Evolutionary conservation across 1,140 invertebrate genomes (phyloP).

Genomic region (Drosophila ficusphila): DNA sequence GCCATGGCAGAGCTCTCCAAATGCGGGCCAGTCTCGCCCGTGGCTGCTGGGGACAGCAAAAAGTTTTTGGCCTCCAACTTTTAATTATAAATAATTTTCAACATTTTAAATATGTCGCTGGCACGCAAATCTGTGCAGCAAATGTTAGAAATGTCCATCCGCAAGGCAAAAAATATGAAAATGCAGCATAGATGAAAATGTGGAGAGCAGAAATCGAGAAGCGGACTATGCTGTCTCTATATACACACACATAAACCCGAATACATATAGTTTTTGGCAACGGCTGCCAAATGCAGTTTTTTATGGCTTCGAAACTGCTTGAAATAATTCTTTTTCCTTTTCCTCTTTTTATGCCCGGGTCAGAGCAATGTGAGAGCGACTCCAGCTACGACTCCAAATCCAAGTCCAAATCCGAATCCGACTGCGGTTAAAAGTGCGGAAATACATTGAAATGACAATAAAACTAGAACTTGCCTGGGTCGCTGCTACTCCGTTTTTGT

Average conservation of each 20-base stretch:
- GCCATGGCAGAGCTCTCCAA: constrained; percentile 15
- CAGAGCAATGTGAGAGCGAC: constrained; percentile 53
- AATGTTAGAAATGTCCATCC: constrained; percentile 57
- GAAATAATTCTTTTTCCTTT: constrained; percentile 71
- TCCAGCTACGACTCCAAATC: constrained; percentile 9
- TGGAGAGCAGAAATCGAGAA: constrained; percentile 38
- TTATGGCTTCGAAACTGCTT: constrained; percentile 79
- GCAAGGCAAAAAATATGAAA: constrained; percentile 23
- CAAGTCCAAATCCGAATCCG: constrained; percentile 19
- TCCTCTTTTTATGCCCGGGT: constrained; percentile 52
- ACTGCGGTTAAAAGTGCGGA: constrained; percentile 81
- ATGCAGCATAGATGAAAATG: constrained; percentile 34
- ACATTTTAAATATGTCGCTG: constrained; percentile 81
- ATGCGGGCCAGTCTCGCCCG: constrained; percentile 22
- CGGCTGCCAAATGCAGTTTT: constrained; percentile 80
- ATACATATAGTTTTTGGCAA: constrained; percentile 48
- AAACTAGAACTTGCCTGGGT: constrained; percentile 73
- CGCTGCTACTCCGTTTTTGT: constrained; percentile 39
- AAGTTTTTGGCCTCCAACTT: constrained; percentile 78
- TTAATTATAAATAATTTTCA: constrained; percentile 82
- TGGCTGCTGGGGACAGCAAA: constrained; percentile 40
- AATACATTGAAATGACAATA: constrained; percentile 83
- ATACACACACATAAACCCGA: not conserved
- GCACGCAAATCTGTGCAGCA: constrained; percentile 78
- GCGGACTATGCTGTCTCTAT: not conserved